Base-by-base conservation (phyloP, 2,797 vertebrate genomes). In the Cirrhinus mrigala region DNA sequence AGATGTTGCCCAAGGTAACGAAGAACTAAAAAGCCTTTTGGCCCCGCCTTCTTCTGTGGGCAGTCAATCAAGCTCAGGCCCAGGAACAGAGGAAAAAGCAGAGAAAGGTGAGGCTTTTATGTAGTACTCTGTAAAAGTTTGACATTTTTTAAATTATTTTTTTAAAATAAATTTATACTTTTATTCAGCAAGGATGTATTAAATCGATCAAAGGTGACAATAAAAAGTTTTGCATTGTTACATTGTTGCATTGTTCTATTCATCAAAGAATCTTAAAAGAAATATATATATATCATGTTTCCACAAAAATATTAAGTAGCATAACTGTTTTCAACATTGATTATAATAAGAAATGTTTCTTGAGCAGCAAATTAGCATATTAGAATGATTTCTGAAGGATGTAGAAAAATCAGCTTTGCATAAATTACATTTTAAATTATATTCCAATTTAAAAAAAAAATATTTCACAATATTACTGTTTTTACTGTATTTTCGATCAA, bases 71-170 rank as follows among this genome's bases (percentile, higher is more conserved):
- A 96, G 97, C 92, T 95, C 96, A 75, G 95, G 96, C 90, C 95
- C 96, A 87, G 97, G 94, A 89, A 94, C 94, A 3, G 98, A 99
- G 89, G 98, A 99, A 86, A 99, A 98, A 92, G 95, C 97, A 77
- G 98, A 99, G 87, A 99, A 98, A 97, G 98, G 98, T 97, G 94
- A 91, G 93, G 66, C 86, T 40, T 56, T 71, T 20, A 77, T 16
- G 4, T 56, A 54, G 14, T 50, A 27, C 10, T 54, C 10, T 52
- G 20, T 74, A 33, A 29, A 33, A 71, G 40, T 27, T 48, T 46
- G 18, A 37, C 3, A 1, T 0, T 70, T 37, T 44, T 10, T 24
- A 20, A 6, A 1, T 40, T 18, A 1, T 22, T 44, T 70, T 50
- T 70, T 24, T 27, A 15, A 16, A 64, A 64, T 66, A 66, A 18